Conservation (phyloP, 2,888 invertebrate species). For the Masnerella sp. region DNA sequence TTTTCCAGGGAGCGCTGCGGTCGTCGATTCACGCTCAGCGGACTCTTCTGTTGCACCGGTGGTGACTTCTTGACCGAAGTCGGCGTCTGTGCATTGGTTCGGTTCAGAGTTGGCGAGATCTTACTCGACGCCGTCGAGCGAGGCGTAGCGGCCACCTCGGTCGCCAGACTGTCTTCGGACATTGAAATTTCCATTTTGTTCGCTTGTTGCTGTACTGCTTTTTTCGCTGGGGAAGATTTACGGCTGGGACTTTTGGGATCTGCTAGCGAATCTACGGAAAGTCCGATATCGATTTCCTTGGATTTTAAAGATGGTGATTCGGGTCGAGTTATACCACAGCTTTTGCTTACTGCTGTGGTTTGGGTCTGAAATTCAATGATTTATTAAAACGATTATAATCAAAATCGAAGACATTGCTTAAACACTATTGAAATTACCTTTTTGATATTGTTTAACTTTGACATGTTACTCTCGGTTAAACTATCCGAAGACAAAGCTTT, state of each 20-base stretch:
- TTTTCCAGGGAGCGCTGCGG: slow-evolving; percentile 72
- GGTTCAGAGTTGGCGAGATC: slow-evolving; percentile 70
- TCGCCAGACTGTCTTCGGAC: slow-evolving; percentile 77
- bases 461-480: slow-evolving; percentile 76
- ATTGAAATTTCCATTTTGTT: slow-evolving; percentile 75
- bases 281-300: slow-evolving; percentile 71
- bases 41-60: slow-evolving; percentile 69
- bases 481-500: slow-evolving; percentile 79
- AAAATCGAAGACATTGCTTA: too few species aligned
- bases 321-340: slow-evolving; percentile 75
- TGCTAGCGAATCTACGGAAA: slow-evolving; percentile 74
- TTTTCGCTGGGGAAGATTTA: slow-evolving; percentile 63
- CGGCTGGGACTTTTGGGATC: slow-evolving; percentile 66
- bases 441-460: slow-evolving; percentile 62
- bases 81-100: slow-evolving; percentile 62
- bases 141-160: slow-evolving; percentile 70
- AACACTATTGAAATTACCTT: slow-evolving; percentile 61
- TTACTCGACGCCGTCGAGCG: slow-evolving; percentile 70
- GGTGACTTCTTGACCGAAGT: slow-evolving; percentile 68
- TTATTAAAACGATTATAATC: too few species aligned
- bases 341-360: slow-evolving; percentile 67
- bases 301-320: slow-evolving; percentile 75
- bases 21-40: slow-evolving; percentile 65
- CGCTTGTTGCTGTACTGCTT: slow-evolving; percentile 48
- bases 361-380: slow-evolving; percentile 23